phyloP scores from a whole-genome alignment of 2,113 vertebrate genomes.

The Mormyrus iriodes region DNA sequence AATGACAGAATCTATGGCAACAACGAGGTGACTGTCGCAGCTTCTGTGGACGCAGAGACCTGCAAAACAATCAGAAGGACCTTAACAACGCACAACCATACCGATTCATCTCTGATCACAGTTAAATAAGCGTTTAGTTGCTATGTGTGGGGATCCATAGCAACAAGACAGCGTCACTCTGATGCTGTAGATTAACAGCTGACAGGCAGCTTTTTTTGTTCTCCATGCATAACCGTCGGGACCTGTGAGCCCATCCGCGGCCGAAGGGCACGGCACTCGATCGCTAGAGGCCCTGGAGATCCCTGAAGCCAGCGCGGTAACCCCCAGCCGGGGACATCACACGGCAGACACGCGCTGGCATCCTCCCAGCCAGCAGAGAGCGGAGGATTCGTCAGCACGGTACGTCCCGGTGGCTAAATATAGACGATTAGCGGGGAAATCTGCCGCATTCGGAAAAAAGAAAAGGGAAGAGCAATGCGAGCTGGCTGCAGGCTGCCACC shows the following conservation, averaged over 20 bases:
- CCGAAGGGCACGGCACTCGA: neutral
- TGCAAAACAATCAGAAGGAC: neutral
- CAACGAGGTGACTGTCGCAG: neutral
- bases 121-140: conserved; percentile 6
- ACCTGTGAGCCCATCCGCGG: no score
- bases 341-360: neutral
- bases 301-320: neutral
- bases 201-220: neutral
- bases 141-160: neutral
- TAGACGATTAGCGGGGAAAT: neutral
- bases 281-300: neutral
- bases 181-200: neutral
- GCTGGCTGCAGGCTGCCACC: neutral
- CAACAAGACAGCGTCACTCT: neutral
- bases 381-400: neutral
- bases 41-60: neutral
- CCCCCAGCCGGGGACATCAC: neutral
- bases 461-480: neutral
- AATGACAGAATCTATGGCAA: neutral
- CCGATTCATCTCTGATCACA: neutral
- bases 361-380: neutral
- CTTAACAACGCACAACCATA: neutral
- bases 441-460: neutral
- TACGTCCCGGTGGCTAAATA: neutral
- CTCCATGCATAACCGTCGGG: neutral